Base-by-base conservation (phyloP, 1,140 invertebrate genomes). In the Scaptomyza pallida region DNA sequence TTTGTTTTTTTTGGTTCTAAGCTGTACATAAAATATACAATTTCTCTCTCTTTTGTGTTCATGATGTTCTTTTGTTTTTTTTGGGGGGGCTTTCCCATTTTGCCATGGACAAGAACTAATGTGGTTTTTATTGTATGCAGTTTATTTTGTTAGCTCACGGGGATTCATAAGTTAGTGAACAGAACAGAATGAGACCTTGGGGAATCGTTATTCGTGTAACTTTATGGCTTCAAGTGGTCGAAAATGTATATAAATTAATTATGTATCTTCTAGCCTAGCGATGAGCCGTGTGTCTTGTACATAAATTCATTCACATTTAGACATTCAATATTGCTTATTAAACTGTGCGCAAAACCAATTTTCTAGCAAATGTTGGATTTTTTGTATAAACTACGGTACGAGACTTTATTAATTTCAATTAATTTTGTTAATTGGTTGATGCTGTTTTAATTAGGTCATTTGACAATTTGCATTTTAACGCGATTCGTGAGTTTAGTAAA, bases 151-250 rank as follows among this genome's bases (percentile, higher is more conserved):
- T 30, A 3, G 26, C 48, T 30, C 13, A 50, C 48, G 44, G 63
- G 37, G 47, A 44, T 23, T 55, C 35, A 52, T 61, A 51, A 61
- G 56, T 52, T 15, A 17, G 23, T 17, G 5, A 12, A 16, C 45
- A 19, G 5, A 12, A 16, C 45, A 19, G 19, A 52, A 61, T 68
- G n/a, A 30, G 16, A 19, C 64, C 12, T 37, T 51, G 26, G 47
- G 35, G 56, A 61, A 44, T 43, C 30, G 40, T 67, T 41, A 43
- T 50, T 68, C 17, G 47, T 13, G 19, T 60, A 52, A 41, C 33
- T 68, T 68, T 60, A 60, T 37, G 63, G 45, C 55, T 59, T 59
- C 44, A 50, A 23, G 23, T 47, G 55, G 35, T 48, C 15, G 19
- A 37, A 64, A 26, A n/a, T n/a, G n/a, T n/a, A n/a, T 57, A 56